Evolutionary conservation across 2,888 invertebrate genomes (phyloP).

Genomic region (Pantelozetes paolii): DNA sequence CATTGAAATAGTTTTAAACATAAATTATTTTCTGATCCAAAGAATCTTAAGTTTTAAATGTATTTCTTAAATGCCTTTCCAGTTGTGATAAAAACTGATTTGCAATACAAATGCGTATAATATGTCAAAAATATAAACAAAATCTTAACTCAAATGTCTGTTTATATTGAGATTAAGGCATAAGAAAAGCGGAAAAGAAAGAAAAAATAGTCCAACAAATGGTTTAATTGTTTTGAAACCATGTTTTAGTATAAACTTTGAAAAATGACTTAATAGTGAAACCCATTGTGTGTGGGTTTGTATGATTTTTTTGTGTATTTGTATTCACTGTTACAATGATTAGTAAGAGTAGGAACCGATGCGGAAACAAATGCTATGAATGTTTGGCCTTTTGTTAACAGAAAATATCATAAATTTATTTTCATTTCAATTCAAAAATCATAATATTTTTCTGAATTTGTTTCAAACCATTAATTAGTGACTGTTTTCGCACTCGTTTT

Average conservation of each 20-base stretch:
- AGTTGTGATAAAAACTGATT: not conserved
- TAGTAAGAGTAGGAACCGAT: conserved; percentile 2
- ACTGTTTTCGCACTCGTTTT: not conserved
- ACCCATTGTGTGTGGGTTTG: conserved; percentile 3
- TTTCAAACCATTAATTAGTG: conserved; percentile 14
- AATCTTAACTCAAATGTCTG: too few relatives aligned
- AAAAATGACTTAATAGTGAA: not conserved
- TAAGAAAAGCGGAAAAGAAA: not conserved
- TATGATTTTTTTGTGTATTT: not conserved
- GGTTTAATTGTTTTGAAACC: conserved; percentile 15
- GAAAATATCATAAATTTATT: too few relatives aligned
- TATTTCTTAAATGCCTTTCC: not conserved
- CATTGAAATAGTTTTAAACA: not conserved
- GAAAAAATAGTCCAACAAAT: not conserved
- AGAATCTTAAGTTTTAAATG: not conserved
- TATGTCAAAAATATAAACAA: not conserved
- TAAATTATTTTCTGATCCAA: conserved; percentile 1
- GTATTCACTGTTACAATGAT: not conserved
- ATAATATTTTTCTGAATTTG: not conserved
- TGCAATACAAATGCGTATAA: not conserved
- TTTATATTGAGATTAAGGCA: too few relatives aligned
- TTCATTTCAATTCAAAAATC: not conserved
- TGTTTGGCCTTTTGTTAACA: not conserved
- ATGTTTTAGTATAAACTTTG: not conserved
- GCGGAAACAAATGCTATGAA: not conserved